phyloP scores from a whole-genome alignment of 2,113 vertebrate species.

The Speoplatyrhinus poulsoni region DNA sequence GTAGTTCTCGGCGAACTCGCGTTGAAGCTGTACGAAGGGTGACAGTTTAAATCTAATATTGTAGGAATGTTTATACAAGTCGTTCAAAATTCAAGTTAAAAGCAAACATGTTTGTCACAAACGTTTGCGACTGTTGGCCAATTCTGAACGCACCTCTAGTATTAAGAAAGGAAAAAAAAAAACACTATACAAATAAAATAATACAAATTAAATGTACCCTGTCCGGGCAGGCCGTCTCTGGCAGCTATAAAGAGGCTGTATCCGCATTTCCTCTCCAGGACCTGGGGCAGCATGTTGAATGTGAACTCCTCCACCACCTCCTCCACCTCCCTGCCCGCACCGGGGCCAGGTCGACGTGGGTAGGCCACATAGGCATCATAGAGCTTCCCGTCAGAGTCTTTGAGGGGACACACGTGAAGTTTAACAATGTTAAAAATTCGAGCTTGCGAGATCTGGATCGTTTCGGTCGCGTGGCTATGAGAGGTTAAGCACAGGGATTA shows the following conservation, averaged over 20 bases:
- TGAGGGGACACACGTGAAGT: background rate
- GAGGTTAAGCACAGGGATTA: too few species aligned
- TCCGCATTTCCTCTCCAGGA: slow-evolving; percentile 70
- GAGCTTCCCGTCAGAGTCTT: slow-evolving; percentile 86
- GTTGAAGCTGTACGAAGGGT: too few species aligned
- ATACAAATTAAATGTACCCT: slow-evolving; percentile 64
- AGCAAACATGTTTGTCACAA: too few species aligned
- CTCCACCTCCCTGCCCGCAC: slow-evolving; percentile 24
- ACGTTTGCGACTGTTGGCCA: too few species aligned
- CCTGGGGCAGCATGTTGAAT: slow-evolving; percentile 33
- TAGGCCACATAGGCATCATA: slow-evolving; percentile 92
- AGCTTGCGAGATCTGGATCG: too few species aligned
- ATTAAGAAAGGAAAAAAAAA: background rate
- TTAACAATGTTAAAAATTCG: background rate
- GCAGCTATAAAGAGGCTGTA: slow-evolving; percentile 74
- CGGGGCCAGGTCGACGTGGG: slow-evolving; percentile 61
- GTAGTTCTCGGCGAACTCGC: too few species aligned
- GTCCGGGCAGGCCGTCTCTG: slow-evolving; percentile 71
- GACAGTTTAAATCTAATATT: too few species aligned
- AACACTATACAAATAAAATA: background rate
- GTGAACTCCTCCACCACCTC: slow-evolving; percentile 43
- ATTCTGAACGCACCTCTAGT: too few species aligned
- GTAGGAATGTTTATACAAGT: background rate
- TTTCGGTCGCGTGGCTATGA: too few species aligned
- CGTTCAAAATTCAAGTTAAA: too few species aligned